These are phyloP conservation scores for Sparidentex hasta DNA, from an alignment of 2,797 vertebrate species.

Conservation along the genomic window DNA sequence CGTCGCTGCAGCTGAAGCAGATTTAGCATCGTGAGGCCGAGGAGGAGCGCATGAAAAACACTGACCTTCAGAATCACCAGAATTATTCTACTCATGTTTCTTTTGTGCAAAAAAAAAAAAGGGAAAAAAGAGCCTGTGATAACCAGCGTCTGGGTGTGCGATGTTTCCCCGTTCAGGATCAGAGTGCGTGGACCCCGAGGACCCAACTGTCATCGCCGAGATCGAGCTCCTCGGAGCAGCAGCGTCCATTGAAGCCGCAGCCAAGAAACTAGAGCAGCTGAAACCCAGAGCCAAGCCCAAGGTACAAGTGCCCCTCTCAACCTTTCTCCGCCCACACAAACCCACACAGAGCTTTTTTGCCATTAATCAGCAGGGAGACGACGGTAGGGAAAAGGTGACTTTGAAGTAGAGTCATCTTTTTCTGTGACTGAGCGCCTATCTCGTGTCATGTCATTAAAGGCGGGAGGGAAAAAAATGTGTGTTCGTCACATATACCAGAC, in stretches of 20 bases:
- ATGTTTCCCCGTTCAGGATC: conserved; percentile 86
- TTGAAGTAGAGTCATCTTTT: conserved; percentile 68
- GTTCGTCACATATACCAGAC: conserved; percentile 34
- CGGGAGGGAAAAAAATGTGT: conserved; percentile 12
- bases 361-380: conserved; percentile 61
- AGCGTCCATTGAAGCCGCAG: conserved; percentile 98
- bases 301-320: conserved; percentile 85
- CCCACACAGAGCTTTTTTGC: conserved; percentile 55
- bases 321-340: conserved; percentile 56
- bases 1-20: conserved; percentile 2
- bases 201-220: conserved; percentile 97
- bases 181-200: conserved; percentile 97
- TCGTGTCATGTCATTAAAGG: conserved; percentile 44
- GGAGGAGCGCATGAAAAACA: conserved; percentile 3
- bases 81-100: background rate
- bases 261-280: conserved; percentile 98
- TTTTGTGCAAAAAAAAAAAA: conserved; percentile 2
- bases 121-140: conserved; percentile 15
- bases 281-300: conserved; percentile 98
- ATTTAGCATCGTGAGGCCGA: conserved; percentile 2
- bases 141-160: conserved; percentile 23
- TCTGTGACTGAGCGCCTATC: conserved; percentile 48
- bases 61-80: conserved; percentile 1
- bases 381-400: conserved; percentile 68
- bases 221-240: conserved; percentile 96